Evolutionary conservation across 2,113 vertebrate genomes (phyloP), one percentile per base, ranked within the genome.

Genomic region (Dolichotis patagonum): DNA sequence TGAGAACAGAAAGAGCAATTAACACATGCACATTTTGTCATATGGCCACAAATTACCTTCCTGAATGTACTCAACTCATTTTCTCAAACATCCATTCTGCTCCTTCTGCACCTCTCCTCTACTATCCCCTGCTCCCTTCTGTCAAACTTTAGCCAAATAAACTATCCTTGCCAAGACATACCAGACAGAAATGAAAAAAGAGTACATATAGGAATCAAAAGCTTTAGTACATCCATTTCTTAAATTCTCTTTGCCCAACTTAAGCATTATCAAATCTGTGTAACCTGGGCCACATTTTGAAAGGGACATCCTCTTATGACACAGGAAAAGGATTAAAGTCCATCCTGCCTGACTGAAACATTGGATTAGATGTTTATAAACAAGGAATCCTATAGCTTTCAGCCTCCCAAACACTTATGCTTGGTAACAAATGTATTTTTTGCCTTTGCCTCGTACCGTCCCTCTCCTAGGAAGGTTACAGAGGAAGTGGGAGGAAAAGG

Each of bases 1-100:
- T 87, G 86, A 94, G 49, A 89, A 95, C 75, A 54, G 30, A 89
- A 94, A 95, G 30, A 88, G 32, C 73, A 82, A 91, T 90, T 95
- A 84, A 67, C 19, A 77, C 82, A 35, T 46, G 46, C 14, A 22
- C 43, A 77, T 71, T 88, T 92, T 63, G 89, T 90, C 90, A 94
- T 19, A 30, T 32, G 63, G 30, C 38, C 41, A 89, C 49, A 95
- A 60, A 56, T 94, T 58, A 82, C 20, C 81, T 82, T 77, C 41
- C 58, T 78, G 41, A 85, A 81, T 67, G 7, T 5, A 90, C 63
- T 86, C 73, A 71, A 87, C 12, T 26, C 6, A 58, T 43, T 89
- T 89, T 95, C 32, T 88, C 71, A 43, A 28, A 43, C 41, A 58
- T 63, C 90, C n/a, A 35, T 75, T 65, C 32, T 43, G 11, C 63